A percentile compares a stretch with the other conserved stretches of the same genome.
phyloP scores from a whole-genome alignment of 2,888 invertebrate genomes.

The Cylloceria caligata region DNA sequence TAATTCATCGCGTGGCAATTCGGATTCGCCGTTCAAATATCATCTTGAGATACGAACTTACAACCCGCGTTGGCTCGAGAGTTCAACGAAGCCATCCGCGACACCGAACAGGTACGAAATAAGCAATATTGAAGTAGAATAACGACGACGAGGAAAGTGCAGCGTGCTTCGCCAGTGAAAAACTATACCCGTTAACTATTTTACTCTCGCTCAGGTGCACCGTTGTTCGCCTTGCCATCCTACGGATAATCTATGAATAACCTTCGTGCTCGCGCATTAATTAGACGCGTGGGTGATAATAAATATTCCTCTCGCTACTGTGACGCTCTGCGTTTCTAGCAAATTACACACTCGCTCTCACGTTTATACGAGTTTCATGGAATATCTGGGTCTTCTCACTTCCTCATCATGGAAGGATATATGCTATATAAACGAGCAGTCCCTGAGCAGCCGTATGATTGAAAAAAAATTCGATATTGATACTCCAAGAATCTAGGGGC shows the following conservation, averaged over 20 bases:
- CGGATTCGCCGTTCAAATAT: too few species aligned
- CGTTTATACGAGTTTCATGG: constrained; percentile 21
- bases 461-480: constrained; percentile 49
- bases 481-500: constrained; percentile 19
- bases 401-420: too few species aligned
- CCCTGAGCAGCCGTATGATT: constrained; percentile 33
- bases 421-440: constrained; percentile 21
- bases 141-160: not conserved
- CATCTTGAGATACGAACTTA: too few species aligned
- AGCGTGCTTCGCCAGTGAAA: not conserved
- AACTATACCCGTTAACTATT: constrained; percentile 27
- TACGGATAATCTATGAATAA: constrained; percentile 68
- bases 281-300: constrained; percentile 68
- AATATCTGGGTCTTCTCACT: constrained; percentile 46
- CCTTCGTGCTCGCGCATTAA: constrained; percentile 67
- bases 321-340: constrained; percentile 60
- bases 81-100: too few species aligned
- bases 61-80: too few species aligned
- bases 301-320: constrained; percentile 63
- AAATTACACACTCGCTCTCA: constrained; percentile 60
- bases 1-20: too few species aligned
- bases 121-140: not conserved
- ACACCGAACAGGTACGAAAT: too few species aligned
- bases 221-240: constrained; percentile 29
- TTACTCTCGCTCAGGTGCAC: constrained; percentile 27